phyloP scores from a whole-genome alignment of 1,140 invertebrate genomes.

The Zaprionus davidi region DNA sequence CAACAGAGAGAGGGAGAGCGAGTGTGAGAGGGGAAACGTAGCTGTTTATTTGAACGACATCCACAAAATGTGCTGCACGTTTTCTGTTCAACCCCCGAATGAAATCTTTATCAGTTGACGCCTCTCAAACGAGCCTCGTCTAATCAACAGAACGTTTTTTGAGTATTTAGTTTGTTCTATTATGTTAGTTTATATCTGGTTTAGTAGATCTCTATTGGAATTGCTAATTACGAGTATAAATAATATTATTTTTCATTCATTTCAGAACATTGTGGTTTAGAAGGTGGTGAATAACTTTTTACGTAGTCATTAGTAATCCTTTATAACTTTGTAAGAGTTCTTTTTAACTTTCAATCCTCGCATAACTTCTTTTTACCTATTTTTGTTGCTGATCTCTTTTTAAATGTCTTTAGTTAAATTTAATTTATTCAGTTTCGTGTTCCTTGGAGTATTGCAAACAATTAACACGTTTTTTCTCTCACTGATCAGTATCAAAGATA shows the following conservation, averaged over 20 bases:
- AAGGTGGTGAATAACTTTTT: not conserved
- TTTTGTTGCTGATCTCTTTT: no score
- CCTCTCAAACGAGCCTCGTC: not conserved
- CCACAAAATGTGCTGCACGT: conserved; percentile 45
- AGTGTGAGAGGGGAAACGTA: conserved; percentile 11
- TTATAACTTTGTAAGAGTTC: no score
- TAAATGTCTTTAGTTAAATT: no score
- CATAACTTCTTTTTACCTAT: no score
- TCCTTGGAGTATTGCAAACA: no score
- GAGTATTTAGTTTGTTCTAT: not conserved
- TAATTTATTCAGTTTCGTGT: no score
- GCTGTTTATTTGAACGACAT: conserved; percentile 60
- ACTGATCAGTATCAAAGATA: no score
- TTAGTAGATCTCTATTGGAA: not conserved
- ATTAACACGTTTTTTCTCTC: no score
- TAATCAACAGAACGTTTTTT: conserved; percentile 5
- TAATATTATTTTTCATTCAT: not conserved
- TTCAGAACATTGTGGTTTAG: not conserved
- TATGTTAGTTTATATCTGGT: not conserved
- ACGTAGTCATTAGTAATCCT: not conserved
- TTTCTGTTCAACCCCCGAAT: conserved; percentile 29
- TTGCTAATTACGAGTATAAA: not conserved
- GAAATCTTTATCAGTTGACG: conserved; percentile 14
- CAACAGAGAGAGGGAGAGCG: not conserved
- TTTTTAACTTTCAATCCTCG: no score